A percentile compares a stretch with the other conserved stretches of the same genome.
phyloP scores from a whole-genome alignment of 2,797 vertebrate genomes.

The Poecilia wingei region DNA sequence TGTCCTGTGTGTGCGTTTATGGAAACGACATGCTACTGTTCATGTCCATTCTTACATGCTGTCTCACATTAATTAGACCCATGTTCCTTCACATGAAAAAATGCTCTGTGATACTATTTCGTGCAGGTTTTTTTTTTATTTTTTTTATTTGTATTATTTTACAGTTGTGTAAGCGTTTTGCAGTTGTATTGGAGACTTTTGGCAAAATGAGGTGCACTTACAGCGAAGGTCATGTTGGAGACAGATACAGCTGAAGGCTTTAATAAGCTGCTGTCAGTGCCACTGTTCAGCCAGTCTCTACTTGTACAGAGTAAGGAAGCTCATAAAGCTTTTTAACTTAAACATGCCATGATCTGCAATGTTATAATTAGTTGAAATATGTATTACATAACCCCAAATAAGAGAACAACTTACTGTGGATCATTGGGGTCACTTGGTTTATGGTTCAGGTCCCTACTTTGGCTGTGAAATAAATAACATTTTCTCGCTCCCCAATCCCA shows the following conservation, averaged over 20 bases:
- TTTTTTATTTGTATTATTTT: background rate
- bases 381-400: background rate
- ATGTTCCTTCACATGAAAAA: constrained; percentile 12
- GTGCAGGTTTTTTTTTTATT: no score
- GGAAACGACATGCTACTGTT: constrained; percentile 24
- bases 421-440: background rate
- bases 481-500: background rate
- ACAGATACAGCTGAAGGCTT: background rate
- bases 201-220: background rate
- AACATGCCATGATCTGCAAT: background rate
- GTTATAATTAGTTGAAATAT: background rate
- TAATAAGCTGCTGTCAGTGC: background rate
- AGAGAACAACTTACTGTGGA: background rate
- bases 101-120: background rate
- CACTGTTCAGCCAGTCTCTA: background rate
- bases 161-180: background rate
- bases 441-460: background rate
- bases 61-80: constrained; percentile 36
- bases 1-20: constrained; percentile 2
- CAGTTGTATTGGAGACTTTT: background rate
- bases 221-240: background rate
- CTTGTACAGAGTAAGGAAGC: background rate
- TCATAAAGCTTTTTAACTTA: background rate
- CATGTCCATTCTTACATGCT: constrained; percentile 27
- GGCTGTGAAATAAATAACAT: background rate